Evolutionary conservation across 2,888 invertebrate species (phyloP).

Genomic region (Pachycephus smyrnensis): DNA sequence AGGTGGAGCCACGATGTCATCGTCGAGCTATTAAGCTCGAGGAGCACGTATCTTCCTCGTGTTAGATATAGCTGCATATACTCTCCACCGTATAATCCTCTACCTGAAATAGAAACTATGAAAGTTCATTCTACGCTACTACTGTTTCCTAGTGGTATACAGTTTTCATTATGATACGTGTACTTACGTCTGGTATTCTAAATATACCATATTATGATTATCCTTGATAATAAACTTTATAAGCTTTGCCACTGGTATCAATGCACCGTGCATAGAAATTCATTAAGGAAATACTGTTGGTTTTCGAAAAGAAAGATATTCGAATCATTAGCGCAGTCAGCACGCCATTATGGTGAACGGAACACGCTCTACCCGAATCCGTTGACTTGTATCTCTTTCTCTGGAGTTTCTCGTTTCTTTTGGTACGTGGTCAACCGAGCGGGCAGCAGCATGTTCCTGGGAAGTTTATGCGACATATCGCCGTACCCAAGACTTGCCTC

Average conservation of each 20-base stretch:
- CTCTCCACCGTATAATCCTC: not conserved
- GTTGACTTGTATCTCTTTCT: not conserved
- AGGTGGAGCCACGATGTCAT: conserved; percentile 47
- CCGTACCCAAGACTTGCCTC: conserved; percentile 14
- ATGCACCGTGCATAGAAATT: not conserved
- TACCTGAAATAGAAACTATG: not conserved
- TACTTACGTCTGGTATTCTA: not conserved
- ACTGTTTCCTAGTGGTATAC: not conserved
- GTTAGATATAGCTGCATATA: not conserved
- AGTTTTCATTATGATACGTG: not conserved
- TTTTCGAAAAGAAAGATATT: not conserved
- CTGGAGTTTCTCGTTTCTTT: not conserved
- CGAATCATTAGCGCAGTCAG: not conserved
- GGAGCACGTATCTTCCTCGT: conserved; percentile 36
- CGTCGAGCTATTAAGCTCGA: conserved; percentile 40
- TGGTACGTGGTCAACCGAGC: not conserved
- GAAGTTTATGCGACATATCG: conserved; percentile 33
- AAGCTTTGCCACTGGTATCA: not conserved
- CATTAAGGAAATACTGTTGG: not conserved
- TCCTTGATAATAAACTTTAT: not conserved
- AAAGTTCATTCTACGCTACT: not conserved
- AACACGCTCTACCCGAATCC: not conserved
- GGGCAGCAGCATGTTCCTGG: conserved; percentile 21
- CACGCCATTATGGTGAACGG: not conserved
- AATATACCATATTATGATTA: not conserved